Evolutionary conservation across 2,888 invertebrate species (phyloP).

Genomic region (Lasioglossum calceatum): DNA sequence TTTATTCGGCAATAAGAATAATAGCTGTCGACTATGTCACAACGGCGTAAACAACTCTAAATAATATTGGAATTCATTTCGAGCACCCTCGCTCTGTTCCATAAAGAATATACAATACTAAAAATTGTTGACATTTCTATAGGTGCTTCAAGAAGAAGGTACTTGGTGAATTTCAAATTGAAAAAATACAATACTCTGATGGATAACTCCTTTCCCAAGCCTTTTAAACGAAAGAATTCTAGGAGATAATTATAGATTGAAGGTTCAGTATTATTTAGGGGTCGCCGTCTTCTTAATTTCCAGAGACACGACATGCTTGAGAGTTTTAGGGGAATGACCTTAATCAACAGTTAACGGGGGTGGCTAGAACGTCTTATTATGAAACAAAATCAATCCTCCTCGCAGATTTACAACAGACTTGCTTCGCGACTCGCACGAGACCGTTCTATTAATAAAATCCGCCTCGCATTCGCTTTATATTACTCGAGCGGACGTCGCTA

Average conservation of each 20-base stretch:
- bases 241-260: background rate
- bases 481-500: constrained; percentile 46
- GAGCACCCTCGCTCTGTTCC: background rate
- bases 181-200: too few relatives aligned
- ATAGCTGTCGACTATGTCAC: background rate
- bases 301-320: background rate
- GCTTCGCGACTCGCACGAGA: constrained; percentile 1
- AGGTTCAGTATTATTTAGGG: background rate
- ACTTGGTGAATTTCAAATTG: background rate
- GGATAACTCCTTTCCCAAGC: too few relatives aligned
- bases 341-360: background rate
- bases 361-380: background rate
- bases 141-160: background rate
- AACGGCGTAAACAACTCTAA: background rate
- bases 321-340: background rate
- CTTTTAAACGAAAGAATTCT: too few relatives aligned
- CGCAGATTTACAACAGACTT: constrained; percentile 39
- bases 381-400: constrained; percentile 35
- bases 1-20: background rate
- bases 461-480: constrained; percentile 38
- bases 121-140: background rate
- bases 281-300: background rate
- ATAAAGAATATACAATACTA: background rate
- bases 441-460: constrained; percentile 51
- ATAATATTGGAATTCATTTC: background rate